Evolutionary conservation across 2,888 invertebrate species (phyloP).

Genomic region (Argyra leucocephala): DNA sequence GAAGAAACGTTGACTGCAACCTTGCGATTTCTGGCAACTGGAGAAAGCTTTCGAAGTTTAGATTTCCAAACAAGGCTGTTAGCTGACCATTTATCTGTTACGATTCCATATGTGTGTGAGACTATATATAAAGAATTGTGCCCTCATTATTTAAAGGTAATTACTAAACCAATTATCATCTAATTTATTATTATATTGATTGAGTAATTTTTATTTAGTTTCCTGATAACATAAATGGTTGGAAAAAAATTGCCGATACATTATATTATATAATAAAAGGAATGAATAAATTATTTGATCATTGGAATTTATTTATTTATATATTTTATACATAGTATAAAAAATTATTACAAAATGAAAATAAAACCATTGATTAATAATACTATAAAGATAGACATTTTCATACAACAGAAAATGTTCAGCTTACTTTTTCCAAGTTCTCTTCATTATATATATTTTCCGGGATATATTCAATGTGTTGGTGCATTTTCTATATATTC

Average conservation of each 20-base stretch:
- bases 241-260: neutral
- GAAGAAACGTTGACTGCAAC: constrained; percentile 5
- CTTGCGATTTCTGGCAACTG: constrained; percentile 8
- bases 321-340: too few species aligned
- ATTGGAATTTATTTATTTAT: too few species aligned
- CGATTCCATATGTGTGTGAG: neutral
- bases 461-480: too few species aligned
- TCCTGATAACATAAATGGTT: neutral
- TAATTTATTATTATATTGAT: neutral
- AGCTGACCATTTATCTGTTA: neutral
- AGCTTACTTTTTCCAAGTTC: too few species aligned
- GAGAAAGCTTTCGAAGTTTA: neutral
- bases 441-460: too few species aligned
- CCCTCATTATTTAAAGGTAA: neutral
- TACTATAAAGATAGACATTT: too few species aligned
- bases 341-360: too few species aligned
- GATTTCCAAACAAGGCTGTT: constrained; percentile 7
- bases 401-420: too few species aligned
- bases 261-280: too few species aligned
- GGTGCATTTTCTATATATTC: too few species aligned
- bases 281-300: too few species aligned
- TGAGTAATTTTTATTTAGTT: neutral
- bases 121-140: neutral
- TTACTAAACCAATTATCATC: neutral
- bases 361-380: too few species aligned